Percentiles rank a stretch among this genome's conserved stretches.
Evolutionary conservation across 2,797 vertebrate genomes (phyloP).

Genomic region (Alauda arvensis): DNA sequence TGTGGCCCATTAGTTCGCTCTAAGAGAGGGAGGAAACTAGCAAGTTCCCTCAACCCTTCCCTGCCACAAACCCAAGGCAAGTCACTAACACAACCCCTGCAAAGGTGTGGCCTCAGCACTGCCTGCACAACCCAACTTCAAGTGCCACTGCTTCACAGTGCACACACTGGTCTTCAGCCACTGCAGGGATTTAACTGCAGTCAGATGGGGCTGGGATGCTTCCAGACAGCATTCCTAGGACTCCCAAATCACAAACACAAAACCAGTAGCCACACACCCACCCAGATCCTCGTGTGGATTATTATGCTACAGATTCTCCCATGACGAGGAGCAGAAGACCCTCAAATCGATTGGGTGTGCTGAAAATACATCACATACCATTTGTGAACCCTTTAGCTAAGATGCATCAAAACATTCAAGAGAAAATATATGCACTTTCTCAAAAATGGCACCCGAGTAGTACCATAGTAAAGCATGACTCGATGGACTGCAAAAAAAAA

Average conservation of each 20-base stretch:
- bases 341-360: rapidly evolving
- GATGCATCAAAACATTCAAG: not conserved
- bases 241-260: rapidly evolving
- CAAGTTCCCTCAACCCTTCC: not conserved
- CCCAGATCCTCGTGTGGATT: not conserved
- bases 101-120: rapidly evolving
- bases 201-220: rapidly evolving
- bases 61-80: not conserved
- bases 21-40: not conserved
- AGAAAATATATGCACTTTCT: not conserved
- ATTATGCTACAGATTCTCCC: not conserved
- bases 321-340: not conserved
- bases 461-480: not conserved
- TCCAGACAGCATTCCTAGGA: not conserved
- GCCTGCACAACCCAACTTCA: not conserved
- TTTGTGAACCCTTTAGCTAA: not conserved
- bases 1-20: not conserved
- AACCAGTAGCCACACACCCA: rapidly evolving
- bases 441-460: not conserved
- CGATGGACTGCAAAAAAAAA: not conserved
- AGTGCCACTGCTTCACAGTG: rapidly evolving
- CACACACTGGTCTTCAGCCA: rapidly evolving
- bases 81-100: not conserved
- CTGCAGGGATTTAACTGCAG: not conserved
- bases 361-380: not conserved